phyloP scores from a whole-genome alignment of 2,888 invertebrate genomes.

The Stenchaetothrips biformis region DNA sequence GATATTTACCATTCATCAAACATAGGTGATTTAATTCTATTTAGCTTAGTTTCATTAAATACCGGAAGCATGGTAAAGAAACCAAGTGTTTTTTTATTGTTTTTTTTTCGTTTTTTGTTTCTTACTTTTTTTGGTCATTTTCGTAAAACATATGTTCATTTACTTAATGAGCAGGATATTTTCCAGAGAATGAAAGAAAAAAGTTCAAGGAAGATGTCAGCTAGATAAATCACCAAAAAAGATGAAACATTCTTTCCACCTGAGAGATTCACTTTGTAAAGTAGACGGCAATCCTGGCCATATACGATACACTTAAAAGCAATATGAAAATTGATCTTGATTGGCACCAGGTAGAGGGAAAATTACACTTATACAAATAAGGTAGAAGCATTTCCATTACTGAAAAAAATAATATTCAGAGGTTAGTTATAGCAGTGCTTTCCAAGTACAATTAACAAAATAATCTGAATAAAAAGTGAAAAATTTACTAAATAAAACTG shows the following conservation, averaged over 20 bases:
- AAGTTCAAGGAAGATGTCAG: not conserved
- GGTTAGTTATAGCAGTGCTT: not conserved
- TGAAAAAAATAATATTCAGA: not conserved
- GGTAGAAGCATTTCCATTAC: not conserved
- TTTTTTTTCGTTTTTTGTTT: not conserved
- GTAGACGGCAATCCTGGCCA: not conserved
- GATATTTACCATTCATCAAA: no score
- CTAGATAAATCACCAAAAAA: not conserved
- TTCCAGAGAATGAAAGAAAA: not conserved
- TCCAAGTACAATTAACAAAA: not conserved
- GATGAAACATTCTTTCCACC: not conserved
- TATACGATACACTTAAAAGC: not conserved
- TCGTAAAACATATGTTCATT: not conserved
- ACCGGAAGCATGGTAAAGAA: not conserved
- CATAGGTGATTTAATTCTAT: no score
- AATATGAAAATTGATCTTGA: not conserved
- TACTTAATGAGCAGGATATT: not conserved
- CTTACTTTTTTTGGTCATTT: not conserved
- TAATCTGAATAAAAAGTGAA: not conserved
- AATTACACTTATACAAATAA: not conserved
- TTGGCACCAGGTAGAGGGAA: slow-evolving; percentile 2
- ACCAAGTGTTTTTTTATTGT: not conserved
- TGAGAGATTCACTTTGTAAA: not conserved
- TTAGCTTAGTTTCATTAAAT: no score
- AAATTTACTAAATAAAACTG: not conserved